phyloP scores from a whole-genome alignment of 2,888 invertebrate genomes.

The Ophonus ardosiacus region DNA sequence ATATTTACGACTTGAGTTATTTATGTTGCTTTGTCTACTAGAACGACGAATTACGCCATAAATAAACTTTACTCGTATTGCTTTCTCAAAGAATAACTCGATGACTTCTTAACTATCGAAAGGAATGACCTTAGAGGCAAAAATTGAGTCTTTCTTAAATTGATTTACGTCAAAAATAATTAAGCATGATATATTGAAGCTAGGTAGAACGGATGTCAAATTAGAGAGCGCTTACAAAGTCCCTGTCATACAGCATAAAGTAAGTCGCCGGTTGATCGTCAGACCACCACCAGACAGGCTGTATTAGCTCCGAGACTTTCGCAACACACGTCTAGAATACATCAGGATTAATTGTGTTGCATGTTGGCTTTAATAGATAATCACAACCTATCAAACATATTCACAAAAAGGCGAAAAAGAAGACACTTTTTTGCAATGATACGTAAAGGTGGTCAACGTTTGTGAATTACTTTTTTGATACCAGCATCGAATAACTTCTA shows the following conservation, averaged over 20 bases:
- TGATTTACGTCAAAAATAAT: conserved; percentile 57
- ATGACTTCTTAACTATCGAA: not conserved
- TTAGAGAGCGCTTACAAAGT: conserved; percentile 48
- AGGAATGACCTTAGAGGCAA: conserved; percentile 28
- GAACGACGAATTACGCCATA: not conserved
- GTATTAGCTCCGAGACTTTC: conserved; percentile 32
- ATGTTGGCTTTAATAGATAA: conserved; percentile 6
- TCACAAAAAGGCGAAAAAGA: not conserved
- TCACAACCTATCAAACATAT: not conserved
- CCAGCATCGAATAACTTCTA: too few relatives aligned
- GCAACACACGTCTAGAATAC: conserved; percentile 28
- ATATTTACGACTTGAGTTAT: conserved; percentile 17
- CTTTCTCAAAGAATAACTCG: not conserved
- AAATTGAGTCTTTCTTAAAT: conserved; percentile 35
- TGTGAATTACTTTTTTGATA: not conserved
- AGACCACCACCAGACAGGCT: conserved; percentile 26
- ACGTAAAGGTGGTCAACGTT: too few relatives aligned
- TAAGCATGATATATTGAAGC: conserved; percentile 49
- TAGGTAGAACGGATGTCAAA: conserved; percentile 36
- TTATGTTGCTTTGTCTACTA: conserved; percentile 25
- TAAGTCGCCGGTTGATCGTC: conserved; percentile 12
- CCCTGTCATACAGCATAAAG: conserved; percentile 42
- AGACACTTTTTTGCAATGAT: too few relatives aligned
- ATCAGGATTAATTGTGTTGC: conserved; percentile 42
- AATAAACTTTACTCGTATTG: not conserved